Evolutionary conservation across 2,797 vertebrate genomes (phyloP).

Genomic region (Enteromius radiatus): DNA sequence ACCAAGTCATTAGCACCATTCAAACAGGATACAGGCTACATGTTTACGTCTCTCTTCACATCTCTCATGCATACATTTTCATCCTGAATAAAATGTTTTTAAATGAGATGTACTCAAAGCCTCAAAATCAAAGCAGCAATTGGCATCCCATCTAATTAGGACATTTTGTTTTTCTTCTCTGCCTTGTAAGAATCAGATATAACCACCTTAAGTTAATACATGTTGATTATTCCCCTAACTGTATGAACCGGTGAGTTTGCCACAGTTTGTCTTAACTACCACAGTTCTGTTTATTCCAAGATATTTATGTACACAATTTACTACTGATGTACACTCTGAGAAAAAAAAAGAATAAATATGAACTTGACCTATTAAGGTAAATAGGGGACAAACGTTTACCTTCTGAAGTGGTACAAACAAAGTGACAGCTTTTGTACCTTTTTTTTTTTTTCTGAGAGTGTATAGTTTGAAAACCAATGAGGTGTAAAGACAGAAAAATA

Average conservation of each 20-base stretch:
- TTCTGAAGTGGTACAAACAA: neutral
- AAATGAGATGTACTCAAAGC: conserved; percentile 1
- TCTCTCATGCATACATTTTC: neutral
- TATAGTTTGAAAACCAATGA: neutral
- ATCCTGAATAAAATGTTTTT: neutral
- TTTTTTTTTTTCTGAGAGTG: neutral
- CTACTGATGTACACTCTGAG: neutral
- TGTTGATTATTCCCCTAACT: too few species aligned
- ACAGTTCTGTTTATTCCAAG: neutral
- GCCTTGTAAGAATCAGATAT: neutral
- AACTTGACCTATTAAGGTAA: neutral
- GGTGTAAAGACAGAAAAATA: neutral
- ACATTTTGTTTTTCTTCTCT: neutral
- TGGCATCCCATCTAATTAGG: neutral
- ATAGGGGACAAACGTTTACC: neutral
- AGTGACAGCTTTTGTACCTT: neutral
- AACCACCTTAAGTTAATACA: neutral
- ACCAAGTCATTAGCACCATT: neutral
- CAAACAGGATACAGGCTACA: neutral
- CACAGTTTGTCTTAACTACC: neutral
- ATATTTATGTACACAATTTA: neutral
- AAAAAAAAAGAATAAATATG: neutral
- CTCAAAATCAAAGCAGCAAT: conserved; percentile 37
- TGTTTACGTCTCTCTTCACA: neutral
- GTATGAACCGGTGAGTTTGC: neutral